Conservation (phyloP, 1,140 invertebrate genomes). For the Aleiodes sp. region DNA sequence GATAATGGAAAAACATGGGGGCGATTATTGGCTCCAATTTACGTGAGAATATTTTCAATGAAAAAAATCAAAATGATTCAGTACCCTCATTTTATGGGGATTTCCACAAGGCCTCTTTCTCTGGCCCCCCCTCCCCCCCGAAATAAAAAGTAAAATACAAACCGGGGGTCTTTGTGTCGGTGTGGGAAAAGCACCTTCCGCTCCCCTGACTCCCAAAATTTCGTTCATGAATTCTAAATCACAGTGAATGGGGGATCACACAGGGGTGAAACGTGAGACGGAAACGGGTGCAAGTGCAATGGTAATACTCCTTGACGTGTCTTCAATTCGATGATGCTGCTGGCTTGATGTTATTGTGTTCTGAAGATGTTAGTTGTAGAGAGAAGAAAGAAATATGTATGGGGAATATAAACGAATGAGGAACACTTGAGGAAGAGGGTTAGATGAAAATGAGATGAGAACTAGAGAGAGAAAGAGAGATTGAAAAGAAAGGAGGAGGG, state of each 20-base stretch:
- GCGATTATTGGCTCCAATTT: no score
- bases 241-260: constrained; percentile 40
- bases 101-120: no score
- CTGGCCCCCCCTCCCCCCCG: background rate
- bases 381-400: no score
- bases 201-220: constrained; percentile 40
- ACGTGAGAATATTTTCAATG: no score
- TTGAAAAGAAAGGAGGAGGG: constrained; percentile 34
- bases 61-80: no score
- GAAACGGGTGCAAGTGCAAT: constrained; percentile 59
- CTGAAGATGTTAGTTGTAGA: constrained; percentile 41
- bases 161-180: constrained; percentile 46
- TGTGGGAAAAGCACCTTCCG: constrained; percentile 51
- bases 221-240: constrained; percentile 40
- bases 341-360: no score
- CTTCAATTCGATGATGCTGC: constrained; percentile 2
- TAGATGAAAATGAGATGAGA: constrained; percentile 36
- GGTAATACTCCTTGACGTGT: background rate
- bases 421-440: constrained; percentile 38
- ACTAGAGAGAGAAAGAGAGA: constrained; percentile 35
- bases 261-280: constrained; percentile 55
- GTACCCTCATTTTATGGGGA: no score
- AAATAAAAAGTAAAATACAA: constrained; percentile 41
- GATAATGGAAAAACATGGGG: no score
- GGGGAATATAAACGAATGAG: background rate